phyloP scores from a whole-genome alignment of 2,888 invertebrate species.

The Melolontha melolontha region DNA sequence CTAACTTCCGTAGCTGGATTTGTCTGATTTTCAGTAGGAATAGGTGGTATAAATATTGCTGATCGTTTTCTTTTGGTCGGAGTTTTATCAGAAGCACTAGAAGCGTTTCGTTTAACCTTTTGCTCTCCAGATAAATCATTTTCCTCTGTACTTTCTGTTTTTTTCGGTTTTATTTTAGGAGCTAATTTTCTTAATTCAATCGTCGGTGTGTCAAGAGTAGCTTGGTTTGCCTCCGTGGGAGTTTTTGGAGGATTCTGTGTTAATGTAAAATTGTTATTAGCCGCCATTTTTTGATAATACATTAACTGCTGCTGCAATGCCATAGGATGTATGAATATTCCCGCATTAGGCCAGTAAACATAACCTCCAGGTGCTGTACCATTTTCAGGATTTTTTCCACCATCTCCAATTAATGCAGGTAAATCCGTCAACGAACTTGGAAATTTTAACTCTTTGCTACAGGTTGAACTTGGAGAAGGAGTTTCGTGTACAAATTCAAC shows the following conservation, averaged over 20 bases:
- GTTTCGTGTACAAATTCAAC: conserved; percentile 64
- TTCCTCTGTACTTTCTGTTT: conserved; percentile 52
- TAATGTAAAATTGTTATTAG: conserved; percentile 63
- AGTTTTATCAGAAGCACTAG: conserved; percentile 58
- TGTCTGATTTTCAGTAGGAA: conserved; percentile 79
- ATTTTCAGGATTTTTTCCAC: conserved; percentile 65
- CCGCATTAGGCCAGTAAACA: conserved; percentile 79
- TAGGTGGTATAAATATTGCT: conserved; percentile 86
- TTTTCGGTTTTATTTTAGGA: conserved; percentile 57
- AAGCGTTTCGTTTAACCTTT: conserved; percentile 63
- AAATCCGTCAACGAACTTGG: conserved; percentile 49
- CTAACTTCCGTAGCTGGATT: conserved; percentile 83
- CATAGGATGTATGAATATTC: conserved; percentile 80
- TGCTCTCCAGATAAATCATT: conserved; percentile 66
- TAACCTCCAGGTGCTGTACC: conserved; percentile 67
- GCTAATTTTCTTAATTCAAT: conserved; percentile 63
- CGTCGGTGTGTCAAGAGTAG: conserved; percentile 42
- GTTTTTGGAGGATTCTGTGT: conserved; percentile 57
- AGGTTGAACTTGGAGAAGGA: conserved; percentile 55
- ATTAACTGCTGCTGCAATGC: conserved; percentile 78
- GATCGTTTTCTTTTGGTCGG: conserved; percentile 82
- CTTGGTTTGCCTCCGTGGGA: conserved; percentile 49
- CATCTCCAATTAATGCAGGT: conserved; percentile 62
- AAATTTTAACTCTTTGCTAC: conserved; percentile 53
- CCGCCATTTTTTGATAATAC: conserved; percentile 81